Evolutionary conservation across 2,888 invertebrate species (phyloP).

Genomic region (Nemurella pictetii): DNA sequence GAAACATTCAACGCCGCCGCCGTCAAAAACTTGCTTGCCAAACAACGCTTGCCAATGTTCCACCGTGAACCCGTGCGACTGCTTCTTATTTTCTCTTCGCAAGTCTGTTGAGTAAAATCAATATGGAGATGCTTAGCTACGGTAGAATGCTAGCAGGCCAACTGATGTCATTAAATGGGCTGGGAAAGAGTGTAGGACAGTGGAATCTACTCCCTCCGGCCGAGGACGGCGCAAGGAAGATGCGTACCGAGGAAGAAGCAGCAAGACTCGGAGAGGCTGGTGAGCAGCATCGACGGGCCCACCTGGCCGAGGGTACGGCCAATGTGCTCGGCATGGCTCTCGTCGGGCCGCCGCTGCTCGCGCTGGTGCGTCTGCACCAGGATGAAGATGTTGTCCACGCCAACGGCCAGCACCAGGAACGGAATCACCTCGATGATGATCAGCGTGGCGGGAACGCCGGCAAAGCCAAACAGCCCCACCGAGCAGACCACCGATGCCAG

Average conservation of each 20-base stretch:
- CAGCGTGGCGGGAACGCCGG: conserved; percentile 87
- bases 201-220: no score
- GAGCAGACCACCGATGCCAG: conserved; percentile 90
- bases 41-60: no score
- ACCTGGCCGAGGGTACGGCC: conserved; percentile 90
- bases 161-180: no score
- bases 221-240: no score
- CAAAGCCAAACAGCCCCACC: conserved; percentile 89
- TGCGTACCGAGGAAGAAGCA: conserved; percentile 90
- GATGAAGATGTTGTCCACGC: conserved; percentile 99
- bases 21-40: no score
- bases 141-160: no score
- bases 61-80: no score
- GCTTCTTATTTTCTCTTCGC: no score
- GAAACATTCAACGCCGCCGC: no score
- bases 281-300: conserved; percentile 95
- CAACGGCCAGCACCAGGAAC: conserved; percentile 96
- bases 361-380: conserved; percentile 93
- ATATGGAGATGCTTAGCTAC: no score
- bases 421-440: conserved; percentile 98
- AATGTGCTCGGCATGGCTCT: conserved; percentile 83
- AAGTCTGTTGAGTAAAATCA: no score
- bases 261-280: conserved; percentile 90
- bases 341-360: conserved; percentile 70
- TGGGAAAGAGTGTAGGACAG: no score